Evolutionary conservation across 2,888 invertebrate species (phyloP).

Genomic region (Dicyrtomina minuta): DNA sequence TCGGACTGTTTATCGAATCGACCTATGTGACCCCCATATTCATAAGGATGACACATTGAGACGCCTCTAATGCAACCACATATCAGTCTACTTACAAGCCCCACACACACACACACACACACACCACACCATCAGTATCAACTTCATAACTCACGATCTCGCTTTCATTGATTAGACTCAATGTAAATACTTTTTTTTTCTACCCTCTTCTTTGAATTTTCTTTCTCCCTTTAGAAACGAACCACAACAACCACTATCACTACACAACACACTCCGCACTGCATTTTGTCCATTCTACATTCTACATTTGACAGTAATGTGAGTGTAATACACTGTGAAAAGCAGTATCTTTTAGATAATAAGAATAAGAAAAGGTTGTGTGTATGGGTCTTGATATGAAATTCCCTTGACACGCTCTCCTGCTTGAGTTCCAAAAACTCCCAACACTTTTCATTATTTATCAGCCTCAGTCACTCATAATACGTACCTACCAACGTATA

Average conservation of each 20-base stretch:
- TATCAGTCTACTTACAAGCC: not conserved
- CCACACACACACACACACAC: not conserved
- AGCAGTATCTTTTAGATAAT: not conserved
- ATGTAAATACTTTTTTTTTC: constrained; percentile 10
- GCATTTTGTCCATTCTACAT: not conserved
- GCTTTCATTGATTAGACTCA: constrained; percentile 11
- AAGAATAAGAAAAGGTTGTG: constrained; percentile 1
- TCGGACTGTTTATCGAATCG: constrained; percentile 34
- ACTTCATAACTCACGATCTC: constrained; percentile 31
- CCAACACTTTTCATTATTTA: constrained; percentile 6
- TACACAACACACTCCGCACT: not conserved
- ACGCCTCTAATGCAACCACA: constrained; percentile 35
- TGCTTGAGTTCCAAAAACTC: not conserved
- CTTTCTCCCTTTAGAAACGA: too few relatives aligned
- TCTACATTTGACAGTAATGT: not conserved
- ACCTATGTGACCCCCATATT: constrained; percentile 33
- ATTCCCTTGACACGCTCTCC: constrained; percentile 22
- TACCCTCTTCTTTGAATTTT: too few relatives aligned
- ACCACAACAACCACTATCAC: too few relatives aligned
- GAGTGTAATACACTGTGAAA: not conserved
- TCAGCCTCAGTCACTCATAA: constrained; percentile 8
- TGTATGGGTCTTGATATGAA: not conserved
- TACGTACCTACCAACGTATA: too few relatives aligned
- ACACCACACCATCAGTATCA: not conserved
- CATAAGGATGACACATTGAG: constrained; percentile 35